Evolutionary conservation across 2,797 vertebrate species (phyloP).

Genomic region (Sebastes jordani): DNA sequence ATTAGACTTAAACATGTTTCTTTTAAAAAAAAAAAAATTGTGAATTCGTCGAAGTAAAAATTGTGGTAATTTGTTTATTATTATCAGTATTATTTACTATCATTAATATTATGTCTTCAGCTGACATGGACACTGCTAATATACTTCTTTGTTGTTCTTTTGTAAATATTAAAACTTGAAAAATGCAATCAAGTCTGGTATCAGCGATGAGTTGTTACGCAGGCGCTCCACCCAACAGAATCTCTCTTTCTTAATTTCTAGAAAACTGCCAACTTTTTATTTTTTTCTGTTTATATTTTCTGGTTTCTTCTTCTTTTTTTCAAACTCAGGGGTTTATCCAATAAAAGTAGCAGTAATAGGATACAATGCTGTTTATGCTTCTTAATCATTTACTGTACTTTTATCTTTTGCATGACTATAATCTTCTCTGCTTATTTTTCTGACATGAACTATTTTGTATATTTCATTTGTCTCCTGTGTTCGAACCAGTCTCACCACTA

Average conservation of each 20-base stretch:
- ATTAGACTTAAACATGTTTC: slow-evolving; percentile 78
- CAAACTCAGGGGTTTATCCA: slow-evolving; percentile 81
- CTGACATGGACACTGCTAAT: slow-evolving; percentile 63
- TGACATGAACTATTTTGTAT: slow-evolving; percentile 73
- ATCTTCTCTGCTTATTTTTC: slow-evolving; percentile 70
- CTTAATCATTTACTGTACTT: slow-evolving; percentile 69
- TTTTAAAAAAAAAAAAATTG: slow-evolving; percentile 58
- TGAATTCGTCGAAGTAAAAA: slow-evolving; percentile 78
- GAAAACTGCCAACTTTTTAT: slow-evolving; percentile 75
- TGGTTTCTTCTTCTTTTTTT: slow-evolving; percentile 67
- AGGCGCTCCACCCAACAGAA: slow-evolving; percentile 50
- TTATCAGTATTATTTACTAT: slow-evolving; percentile 69
- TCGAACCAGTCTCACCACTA: slow-evolving; percentile 58
- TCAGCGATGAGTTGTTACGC: slow-evolving; percentile 53
- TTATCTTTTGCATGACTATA: slow-evolving; percentile 62
- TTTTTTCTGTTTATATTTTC: slow-evolving; percentile 64
- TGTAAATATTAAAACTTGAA: slow-evolving; percentile 84
- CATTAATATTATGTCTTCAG: slow-evolving; percentile 67
- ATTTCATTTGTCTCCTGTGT: slow-evolving; percentile 71
- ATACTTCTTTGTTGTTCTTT: slow-evolving; percentile 61
- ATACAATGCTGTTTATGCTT: slow-evolving; percentile 67
- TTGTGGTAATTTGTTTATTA: slow-evolving; percentile 78
- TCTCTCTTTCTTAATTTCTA: slow-evolving; percentile 68
- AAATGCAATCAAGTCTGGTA: slow-evolving; percentile 73
- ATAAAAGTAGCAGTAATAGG: slow-evolving; percentile 73